phyloP scores from a whole-genome alignment of 2,113 vertebrate species.

The Gambusia holbrooki region DNA sequence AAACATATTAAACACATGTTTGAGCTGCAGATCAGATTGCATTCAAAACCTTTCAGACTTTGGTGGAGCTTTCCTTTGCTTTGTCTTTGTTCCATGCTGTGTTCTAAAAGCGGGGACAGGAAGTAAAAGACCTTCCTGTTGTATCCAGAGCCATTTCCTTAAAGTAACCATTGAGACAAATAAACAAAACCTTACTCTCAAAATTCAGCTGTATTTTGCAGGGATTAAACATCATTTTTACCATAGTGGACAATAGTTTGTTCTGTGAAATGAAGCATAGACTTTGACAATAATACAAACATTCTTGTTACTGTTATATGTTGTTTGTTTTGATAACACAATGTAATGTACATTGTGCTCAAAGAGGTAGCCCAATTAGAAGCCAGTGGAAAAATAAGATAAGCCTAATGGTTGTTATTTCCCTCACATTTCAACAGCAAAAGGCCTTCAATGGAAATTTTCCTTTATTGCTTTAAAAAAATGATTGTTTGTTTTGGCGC shows the following conservation, averaged over 20 bases:
- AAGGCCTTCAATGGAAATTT: constrained; percentile 9
- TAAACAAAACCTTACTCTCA: constrained; percentile 19
- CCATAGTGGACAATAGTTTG: constrained; percentile 36
- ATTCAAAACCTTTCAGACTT: constrained; percentile 21
- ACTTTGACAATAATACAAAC: constrained; percentile 11
- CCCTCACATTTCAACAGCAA: constrained; percentile 3
- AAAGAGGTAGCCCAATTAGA: background rate
- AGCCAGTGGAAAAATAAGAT: constrained; percentile 9
- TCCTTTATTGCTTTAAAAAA: background rate
- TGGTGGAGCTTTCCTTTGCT: constrained; percentile 44
- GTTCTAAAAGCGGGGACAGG: constrained; percentile 54
- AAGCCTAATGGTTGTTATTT: constrained; percentile 16
- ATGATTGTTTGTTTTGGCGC: background rate
- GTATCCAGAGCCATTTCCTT: constrained; percentile 55
- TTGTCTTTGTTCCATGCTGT: constrained; percentile 25
- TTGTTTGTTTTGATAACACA: background rate
- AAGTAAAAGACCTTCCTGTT: constrained; percentile 76
- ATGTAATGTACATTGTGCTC: background rate
- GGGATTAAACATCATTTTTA: background rate
- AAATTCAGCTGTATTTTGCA: background rate
- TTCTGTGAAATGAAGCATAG: background rate
- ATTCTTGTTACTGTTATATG: background rate
- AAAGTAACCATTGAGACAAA: background rate
- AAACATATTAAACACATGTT: background rate
- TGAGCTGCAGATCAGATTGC: constrained; percentile 9